Evolutionary conservation across 2,797 vertebrate species (phyloP).

Genomic region (Phoeniculus purpureus): DNA sequence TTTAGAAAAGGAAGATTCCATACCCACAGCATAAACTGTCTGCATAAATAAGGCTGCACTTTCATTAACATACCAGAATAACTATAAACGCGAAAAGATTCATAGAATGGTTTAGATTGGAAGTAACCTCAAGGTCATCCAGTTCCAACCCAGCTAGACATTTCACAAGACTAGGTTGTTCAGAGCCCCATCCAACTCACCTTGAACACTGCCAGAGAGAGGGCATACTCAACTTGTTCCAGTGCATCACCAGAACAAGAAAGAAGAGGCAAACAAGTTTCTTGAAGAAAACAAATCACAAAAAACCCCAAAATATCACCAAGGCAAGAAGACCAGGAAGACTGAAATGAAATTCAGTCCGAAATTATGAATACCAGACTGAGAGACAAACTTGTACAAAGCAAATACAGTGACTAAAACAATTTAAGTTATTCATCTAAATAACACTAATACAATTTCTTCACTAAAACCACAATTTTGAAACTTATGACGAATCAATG

Average conservation of each 20-base stretch:
- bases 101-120: too few species aligned
- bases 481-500: background rate
- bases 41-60: background rate
- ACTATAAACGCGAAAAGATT: background rate
- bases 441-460: background rate
- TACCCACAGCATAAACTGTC: background rate
- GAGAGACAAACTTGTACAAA: background rate
- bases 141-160: too few species aligned
- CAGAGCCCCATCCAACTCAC: too few species aligned
- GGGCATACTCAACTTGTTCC: too few species aligned
- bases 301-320: background rate
- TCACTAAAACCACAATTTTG: background rate
- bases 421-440: background rate
- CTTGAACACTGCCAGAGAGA: too few species aligned
- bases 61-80: background rate
- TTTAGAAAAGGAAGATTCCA: background rate
- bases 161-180: too few species aligned
- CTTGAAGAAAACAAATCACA: background rate
- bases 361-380: background rate
- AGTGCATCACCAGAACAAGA: background rate
- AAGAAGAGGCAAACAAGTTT: background rate
- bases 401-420: rapidly evolving
- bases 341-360: background rate
- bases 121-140: too few species aligned
- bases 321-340: background rate